A percentile compares a stretch with the other conserved stretches of the same genome.
Evolutionary conservation across 2,888 invertebrate species (phyloP).

Genomic region (Drosophila stalkeri): DNA sequence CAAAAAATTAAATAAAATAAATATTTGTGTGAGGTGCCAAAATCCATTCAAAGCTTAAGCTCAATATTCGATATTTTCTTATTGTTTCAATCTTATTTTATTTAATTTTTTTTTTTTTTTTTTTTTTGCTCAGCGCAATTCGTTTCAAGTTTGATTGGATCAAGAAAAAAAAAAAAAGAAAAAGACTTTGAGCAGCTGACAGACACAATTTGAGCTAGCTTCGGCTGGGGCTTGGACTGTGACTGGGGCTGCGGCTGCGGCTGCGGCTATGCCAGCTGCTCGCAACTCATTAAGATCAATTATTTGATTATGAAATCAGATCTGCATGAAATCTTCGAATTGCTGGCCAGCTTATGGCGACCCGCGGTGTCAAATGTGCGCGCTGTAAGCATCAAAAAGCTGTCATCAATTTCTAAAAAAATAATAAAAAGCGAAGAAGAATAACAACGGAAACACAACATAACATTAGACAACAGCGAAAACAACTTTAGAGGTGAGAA

Average conservation of each 20-base stretch:
- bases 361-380: conserved; percentile 58
- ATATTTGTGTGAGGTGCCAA: conserved; percentile 67
- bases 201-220: conserved; percentile 35
- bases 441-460: neutral
- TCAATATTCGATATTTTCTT: conserved; percentile 42
- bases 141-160: conserved; percentile 78
- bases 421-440: neutral
- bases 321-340: conserved; percentile 81
- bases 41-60: conserved; percentile 36
- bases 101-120: conserved; percentile 46
- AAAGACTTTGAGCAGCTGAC: conserved; percentile 58
- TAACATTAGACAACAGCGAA: conserved; percentile 1
- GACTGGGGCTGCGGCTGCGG: no score
- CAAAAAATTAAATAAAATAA: conserved; percentile 5
- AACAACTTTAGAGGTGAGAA: conserved; percentile 52
- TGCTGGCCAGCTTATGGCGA: conserved; percentile 66
- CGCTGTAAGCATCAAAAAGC: conserved; percentile 56
- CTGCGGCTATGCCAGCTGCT: conserved; percentile 23
- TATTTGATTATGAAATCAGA: conserved; percentile 84
- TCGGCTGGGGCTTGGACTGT: conserved; percentile 2
- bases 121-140: conserved; percentile 35
- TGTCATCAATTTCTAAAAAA: conserved; percentile 28
- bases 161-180: conserved; percentile 34
- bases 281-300: conserved; percentile 82
- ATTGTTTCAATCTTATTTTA: conserved; percentile 27